Evolutionary conservation across 2,113 vertebrate species (phyloP).

Genomic region (Trochalopteron elliotii): DNA sequence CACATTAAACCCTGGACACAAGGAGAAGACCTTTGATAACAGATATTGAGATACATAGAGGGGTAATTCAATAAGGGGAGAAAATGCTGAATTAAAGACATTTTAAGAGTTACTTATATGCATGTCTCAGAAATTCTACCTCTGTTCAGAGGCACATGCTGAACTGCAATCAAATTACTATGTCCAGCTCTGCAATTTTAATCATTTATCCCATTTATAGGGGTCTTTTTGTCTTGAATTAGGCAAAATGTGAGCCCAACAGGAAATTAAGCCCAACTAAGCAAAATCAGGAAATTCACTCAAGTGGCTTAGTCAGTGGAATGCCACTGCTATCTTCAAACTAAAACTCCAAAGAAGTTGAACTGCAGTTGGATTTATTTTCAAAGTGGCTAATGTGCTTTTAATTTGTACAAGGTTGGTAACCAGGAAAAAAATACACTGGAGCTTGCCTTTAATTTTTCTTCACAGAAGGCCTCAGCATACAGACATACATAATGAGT

Average conservation of each 20-base stretch:
- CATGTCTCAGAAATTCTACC: slow-evolving; percentile 22
- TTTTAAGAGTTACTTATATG: background rate
- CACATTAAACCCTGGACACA: background rate
- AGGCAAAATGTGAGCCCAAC: slow-evolving; percentile 62
- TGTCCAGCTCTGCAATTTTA: slow-evolving; percentile 52
- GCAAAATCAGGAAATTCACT: slow-evolving; percentile 68
- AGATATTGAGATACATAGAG: background rate
- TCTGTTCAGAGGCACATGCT: slow-evolving; percentile 4
- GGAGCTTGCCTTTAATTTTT: background rate
- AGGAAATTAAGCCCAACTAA: slow-evolving; percentile 64
- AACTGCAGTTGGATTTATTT: slow-evolving; percentile 46
- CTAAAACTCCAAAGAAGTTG: slow-evolving; percentile 19
- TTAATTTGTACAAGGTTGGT: slow-evolving; percentile 48
- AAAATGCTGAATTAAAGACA: slow-evolving; percentile 17
- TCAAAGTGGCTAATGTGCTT: slow-evolving; percentile 61
- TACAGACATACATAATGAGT: background rate
- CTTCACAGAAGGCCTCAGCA: background rate
- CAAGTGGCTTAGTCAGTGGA: slow-evolving; percentile 44
- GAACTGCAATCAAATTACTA: slow-evolving; percentile 41
- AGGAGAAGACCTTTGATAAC: slow-evolving; percentile 26
- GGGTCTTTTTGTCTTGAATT: slow-evolving; percentile 60
- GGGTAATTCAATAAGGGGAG: slow-evolving; percentile 35
- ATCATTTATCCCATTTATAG: slow-evolving; percentile 55
- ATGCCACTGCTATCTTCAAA: slow-evolving; percentile 54
- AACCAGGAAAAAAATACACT: background rate